These are phyloP conservation scores for Drosophila subsilvestris DNA, from an alignment of 2,888 invertebrate species.

Conservation along the genomic window DNA sequence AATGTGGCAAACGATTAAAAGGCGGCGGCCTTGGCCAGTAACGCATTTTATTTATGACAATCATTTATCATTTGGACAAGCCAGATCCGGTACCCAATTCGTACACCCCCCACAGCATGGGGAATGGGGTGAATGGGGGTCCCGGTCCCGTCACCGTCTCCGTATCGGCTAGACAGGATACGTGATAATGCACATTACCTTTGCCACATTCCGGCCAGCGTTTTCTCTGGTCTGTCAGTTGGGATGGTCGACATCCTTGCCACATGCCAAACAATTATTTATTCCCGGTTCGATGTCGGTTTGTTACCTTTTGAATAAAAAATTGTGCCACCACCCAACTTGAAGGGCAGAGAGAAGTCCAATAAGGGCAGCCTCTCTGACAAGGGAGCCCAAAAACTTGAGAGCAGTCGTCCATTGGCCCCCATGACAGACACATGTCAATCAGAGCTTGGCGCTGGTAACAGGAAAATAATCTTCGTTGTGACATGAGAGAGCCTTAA, in stretches of 20 bases:
- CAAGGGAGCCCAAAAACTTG: not conserved
- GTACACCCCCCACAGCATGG: slow-evolving; percentile 5
- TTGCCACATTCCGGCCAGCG: slow-evolving; percentile 22
- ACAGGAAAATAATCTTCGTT: slow-evolving; percentile 72
- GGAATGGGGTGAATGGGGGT: too few species aligned
- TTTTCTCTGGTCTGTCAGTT: slow-evolving; percentile 36
- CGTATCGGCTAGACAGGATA: slow-evolving; percentile 50
- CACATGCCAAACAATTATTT: slow-evolving; percentile 57
- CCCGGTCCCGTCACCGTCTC: not conserved
- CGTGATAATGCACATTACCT: slow-evolving; percentile 62
- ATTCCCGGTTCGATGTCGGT: slow-evolving; percentile 40
- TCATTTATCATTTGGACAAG: slow-evolving; percentile 68
- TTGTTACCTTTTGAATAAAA: slow-evolving; percentile 56
- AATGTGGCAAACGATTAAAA: slow-evolving; percentile 75
- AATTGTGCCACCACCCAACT: slow-evolving; percentile 39
- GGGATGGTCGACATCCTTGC: slow-evolving; percentile 38
- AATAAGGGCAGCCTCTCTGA: too few species aligned
- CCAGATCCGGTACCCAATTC: slow-evolving; percentile 18
- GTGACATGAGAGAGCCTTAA: slow-evolving; percentile 74
- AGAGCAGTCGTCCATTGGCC: not conserved
- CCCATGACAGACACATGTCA: slow-evolving; percentile 71
- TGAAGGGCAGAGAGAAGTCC: too few species aligned
- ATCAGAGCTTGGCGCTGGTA: slow-evolving; percentile 52
- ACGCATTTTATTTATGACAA: slow-evolving; percentile 65
- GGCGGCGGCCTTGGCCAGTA: slow-evolving; percentile 54